Base-by-base conservation (phyloP, 2,888 invertebrate species). In the Himalopsyche kuldschensis region DNA sequence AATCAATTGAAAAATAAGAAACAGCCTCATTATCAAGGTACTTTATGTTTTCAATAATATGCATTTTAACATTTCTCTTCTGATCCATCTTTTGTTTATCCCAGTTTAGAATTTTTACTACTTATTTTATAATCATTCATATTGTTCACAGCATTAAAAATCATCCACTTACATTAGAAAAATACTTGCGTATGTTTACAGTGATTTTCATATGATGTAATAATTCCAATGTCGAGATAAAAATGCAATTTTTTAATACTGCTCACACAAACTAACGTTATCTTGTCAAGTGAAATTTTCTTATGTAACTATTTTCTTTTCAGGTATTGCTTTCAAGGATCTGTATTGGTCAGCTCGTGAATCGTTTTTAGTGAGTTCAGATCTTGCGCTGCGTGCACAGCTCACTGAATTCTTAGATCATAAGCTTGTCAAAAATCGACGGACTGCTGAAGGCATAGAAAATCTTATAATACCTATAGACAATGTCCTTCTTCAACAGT, bases 351-450 rank as follows among this genome's bases (percentile, higher is more conserved):
- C 94, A 86, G 96, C 97, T 87, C 93, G 98, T 63, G 98, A 98
- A 90, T 94, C 94, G 27, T 98, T 99, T 90, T 91, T 98, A 48
- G 98, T 98, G 0, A 98, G 97, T 89, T 97, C 97, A 0, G 98
- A 99, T 90, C 92, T 96, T 81, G 97, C 97, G 0, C 90, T 99
- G 84, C 93, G 98, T 87, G 96, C 98, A 5, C 98, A 98, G 88
- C 92, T 99, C 3, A 98, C 97, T 0, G 99, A 99, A 90, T 99
- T 99, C 90, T 91, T 97, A 78, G 99, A 99, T 90, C 99, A 99
- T 89, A 97, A 98, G 89, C 92, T 99, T 87, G 94, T 98, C 4
- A 96, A 95, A 89, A 94, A 94, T 82, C 96, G 95, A 88, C 93
- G 97, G 87, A 95, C 94, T 20, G 90, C 92, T 35, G 97, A 97